Conservation (phyloP, 2,113 vertebrate genomes). For the Melanerpes formicivorus region DNA sequence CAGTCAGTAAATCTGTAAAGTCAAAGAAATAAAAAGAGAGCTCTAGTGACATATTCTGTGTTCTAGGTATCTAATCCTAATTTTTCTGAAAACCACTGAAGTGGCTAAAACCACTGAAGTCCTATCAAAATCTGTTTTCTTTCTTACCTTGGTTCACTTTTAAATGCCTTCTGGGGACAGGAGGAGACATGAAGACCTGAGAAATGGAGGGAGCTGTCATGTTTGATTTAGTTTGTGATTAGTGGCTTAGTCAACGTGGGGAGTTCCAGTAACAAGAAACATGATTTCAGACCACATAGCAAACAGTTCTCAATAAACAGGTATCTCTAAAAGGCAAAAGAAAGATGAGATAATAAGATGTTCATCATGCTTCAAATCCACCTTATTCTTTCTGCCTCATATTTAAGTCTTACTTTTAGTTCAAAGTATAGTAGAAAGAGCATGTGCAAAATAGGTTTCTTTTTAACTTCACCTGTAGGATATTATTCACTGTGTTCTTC, state of each 20-base stretch:
- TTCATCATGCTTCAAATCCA: background rate
- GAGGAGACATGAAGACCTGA: background rate
- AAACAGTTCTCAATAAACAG: background rate
- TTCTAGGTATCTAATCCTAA: slow-evolving; percentile 11
- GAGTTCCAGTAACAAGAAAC: background rate
- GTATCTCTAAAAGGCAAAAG: background rate
- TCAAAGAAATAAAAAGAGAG: background rate
- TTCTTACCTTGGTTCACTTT: background rate
- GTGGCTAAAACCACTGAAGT: background rate
- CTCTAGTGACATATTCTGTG: background rate
- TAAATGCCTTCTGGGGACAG: background rate
- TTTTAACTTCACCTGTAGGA: slow-evolving; percentile 21
- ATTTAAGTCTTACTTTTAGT: background rate
- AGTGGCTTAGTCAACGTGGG: background rate
- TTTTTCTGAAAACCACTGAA: background rate
- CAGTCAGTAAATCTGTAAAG: background rate
- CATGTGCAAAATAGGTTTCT: slow-evolving; percentile 37
- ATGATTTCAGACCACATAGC: background rate
- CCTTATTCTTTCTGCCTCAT: background rate
- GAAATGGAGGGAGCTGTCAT: slow-evolving; percentile 6
- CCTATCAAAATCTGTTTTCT: background rate
- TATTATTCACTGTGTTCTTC: slow-evolving; percentile 44
- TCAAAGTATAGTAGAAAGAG: slow-evolving; percentile 6
- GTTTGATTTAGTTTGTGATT: slow-evolving; percentile 25
- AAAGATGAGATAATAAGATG: background rate